Percentiles rank a stretch among this genome's conserved stretches.
phyloP scores from a whole-genome alignment of 2,888 invertebrate species.

The Drosophila putrida region DNA sequence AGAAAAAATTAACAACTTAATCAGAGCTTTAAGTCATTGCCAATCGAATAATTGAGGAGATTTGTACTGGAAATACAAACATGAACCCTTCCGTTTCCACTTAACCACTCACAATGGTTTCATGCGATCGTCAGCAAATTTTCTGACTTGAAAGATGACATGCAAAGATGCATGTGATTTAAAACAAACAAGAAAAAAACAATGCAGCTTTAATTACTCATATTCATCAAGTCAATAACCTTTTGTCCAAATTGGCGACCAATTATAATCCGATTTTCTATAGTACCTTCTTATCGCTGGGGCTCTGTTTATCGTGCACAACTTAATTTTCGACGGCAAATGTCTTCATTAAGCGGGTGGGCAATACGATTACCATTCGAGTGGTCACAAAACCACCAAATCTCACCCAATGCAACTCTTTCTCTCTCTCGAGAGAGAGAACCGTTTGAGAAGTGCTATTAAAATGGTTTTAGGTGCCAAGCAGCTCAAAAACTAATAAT shows the following conservation, averaged over 20 bases:
- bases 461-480: constrained; percentile 69
- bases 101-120: not conserved
- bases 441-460: constrained; percentile 51
- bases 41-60: constrained; percentile 2
- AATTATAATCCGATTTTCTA: constrained; percentile 45
- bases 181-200: too few relatives aligned
- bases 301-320: constrained; percentile 46
- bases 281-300: constrained; percentile 31
- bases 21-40: not conserved
- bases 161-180: not conserved
- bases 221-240: constrained; percentile 40
- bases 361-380: constrained; percentile 31
- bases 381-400: constrained; percentile 29
- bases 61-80: constrained; percentile 1
- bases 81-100: not conserved
- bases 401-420: constrained; percentile 13
- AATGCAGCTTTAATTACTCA: not conserved
- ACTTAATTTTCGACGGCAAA: constrained; percentile 68
- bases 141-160: not conserved
- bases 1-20: not conserved
- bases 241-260: constrained; percentile 18
- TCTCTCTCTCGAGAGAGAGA: not conserved
- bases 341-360: constrained; percentile 68
- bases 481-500: constrained; percentile 64
- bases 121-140: not conserved